A percentile compares a stretch with the other conserved stretches of the same genome.
phyloP scores from a whole-genome alignment of 2,113 vertebrate genomes.

The Empidonax traillii region DNA sequence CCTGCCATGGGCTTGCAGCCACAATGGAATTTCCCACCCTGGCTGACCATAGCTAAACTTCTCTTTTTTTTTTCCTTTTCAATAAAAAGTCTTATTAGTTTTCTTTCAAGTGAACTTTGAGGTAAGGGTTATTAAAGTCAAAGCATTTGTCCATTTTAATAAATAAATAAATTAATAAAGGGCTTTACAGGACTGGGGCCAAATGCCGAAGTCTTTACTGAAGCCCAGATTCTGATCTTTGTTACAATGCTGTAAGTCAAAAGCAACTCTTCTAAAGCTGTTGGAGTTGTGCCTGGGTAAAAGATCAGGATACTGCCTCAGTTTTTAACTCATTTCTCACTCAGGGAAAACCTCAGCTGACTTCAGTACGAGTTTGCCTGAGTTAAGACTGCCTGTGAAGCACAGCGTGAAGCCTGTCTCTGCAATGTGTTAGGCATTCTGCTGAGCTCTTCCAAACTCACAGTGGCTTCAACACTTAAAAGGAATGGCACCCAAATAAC shows the following conservation, averaged over 20 bases:
- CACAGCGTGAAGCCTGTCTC: background rate
- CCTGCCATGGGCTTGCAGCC: slow-evolving; percentile 85
- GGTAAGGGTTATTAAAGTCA: slow-evolving; percentile 72
- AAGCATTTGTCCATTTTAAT: slow-evolving; percentile 51
- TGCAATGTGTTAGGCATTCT: background rate
- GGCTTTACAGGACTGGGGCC: background rate
- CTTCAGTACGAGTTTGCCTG: background rate
- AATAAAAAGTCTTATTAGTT: slow-evolving; percentile 68
- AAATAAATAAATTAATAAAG: slow-evolving; percentile 56
- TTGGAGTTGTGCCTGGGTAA: slow-evolving; percentile 53
- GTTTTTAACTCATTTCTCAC: slow-evolving; percentile 52
- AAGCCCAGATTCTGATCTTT: slow-evolving; percentile 42
- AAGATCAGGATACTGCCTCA: slow-evolving; percentile 45
- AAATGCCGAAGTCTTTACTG: background rate
- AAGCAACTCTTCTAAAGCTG: slow-evolving; percentile 32
- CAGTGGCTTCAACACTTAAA: background rate
- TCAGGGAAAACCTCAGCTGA: slow-evolving; percentile 18
- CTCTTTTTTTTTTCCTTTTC: background rate
- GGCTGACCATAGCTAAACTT: slow-evolving; percentile 77
- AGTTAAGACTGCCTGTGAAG: background rate
- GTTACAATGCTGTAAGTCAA: slow-evolving; percentile 39
- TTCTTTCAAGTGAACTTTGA: slow-evolving; percentile 75
- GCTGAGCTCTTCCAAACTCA: background rate
- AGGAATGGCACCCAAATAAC: background rate
- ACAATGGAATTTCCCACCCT: slow-evolving; percentile 87